Conservation (phyloP, 2,888 invertebrate species). For the Xiphydria camelus region DNA sequence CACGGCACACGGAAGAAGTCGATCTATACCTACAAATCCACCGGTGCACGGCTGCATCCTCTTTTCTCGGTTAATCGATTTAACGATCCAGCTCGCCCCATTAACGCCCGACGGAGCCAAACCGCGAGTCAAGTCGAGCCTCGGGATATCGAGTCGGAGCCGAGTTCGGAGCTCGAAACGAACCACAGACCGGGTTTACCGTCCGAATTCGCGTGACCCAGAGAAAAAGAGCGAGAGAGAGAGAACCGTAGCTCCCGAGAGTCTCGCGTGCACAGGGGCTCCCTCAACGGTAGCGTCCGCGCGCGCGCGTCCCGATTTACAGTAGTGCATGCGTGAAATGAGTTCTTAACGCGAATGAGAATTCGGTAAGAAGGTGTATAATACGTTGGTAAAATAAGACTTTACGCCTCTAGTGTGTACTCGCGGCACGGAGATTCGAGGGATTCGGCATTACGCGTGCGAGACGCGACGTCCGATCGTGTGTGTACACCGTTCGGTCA, state of each 20-base stretch:
- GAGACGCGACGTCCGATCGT: no score
- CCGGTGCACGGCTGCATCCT: no score
- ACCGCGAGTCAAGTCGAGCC: background rate
- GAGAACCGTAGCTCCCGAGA: background rate
- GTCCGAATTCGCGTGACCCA: slow-evolving; percentile 31
- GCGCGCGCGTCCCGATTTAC: slow-evolving; percentile 14
- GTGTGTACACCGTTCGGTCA: no score
- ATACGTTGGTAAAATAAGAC: slow-evolving; percentile 27
- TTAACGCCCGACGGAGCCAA: no score
- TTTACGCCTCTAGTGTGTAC: no score
- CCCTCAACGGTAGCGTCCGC: slow-evolving; percentile 19
- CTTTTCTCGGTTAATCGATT: no score
- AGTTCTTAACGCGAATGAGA: slow-evolving; percentile 39
- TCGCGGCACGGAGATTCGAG: no score
- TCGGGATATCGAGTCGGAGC: background rate
- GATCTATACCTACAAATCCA: no score
- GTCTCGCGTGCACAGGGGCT: slow-evolving; percentile 23
- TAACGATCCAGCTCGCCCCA: no score
- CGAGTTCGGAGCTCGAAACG: no score
- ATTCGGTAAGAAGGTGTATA: slow-evolving; percentile 30
- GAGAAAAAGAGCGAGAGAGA: slow-evolving; percentile 1
- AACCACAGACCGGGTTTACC: slow-evolving; percentile 16
- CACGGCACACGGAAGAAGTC: no score
- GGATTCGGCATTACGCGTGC: no score
- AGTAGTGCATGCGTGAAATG: slow-evolving; percentile 39